phyloP scores from a whole-genome alignment of 1,140 invertebrate species.

The Thalassaphorura encarpata region DNA sequence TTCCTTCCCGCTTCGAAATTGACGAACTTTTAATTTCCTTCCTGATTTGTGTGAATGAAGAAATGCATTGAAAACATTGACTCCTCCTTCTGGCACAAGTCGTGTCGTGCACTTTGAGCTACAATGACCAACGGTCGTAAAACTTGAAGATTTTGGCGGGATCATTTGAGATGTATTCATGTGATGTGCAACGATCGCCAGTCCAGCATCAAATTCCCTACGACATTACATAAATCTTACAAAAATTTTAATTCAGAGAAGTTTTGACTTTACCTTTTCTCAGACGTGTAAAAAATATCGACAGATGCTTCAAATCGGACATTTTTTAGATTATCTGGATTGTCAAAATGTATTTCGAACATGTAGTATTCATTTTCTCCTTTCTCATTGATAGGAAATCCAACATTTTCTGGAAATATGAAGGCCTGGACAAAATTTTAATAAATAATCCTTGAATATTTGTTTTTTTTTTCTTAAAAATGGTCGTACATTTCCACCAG shows the following conservation, averaged over 20 bases:
- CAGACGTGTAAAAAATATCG: constrained; percentile 52
- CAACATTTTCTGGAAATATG: constrained; percentile 62
- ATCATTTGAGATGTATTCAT: background rate
- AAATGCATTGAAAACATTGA: constrained; percentile 66
- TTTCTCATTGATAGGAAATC: constrained; percentile 63
- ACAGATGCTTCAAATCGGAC: constrained; percentile 55
- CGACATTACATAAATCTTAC: background rate
- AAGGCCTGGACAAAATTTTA: background rate
- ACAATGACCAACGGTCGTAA: constrained; percentile 50
- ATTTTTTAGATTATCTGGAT: constrained; percentile 45
- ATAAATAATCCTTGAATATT: background rate
- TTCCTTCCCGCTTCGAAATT: constrained; percentile 64
- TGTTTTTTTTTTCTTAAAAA: background rate
- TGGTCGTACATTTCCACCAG: constrained; percentile 4
- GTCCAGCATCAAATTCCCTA: background rate
- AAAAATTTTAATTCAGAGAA: background rate
- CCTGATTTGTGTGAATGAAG: constrained; percentile 59
- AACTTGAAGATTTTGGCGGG: constrained; percentile 8
- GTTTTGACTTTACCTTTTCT: background rate
- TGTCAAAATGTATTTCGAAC: constrained; percentile 56
- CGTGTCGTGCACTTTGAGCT: constrained; percentile 53
- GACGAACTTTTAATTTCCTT: constrained; percentile 61
- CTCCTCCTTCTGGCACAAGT: constrained; percentile 57
- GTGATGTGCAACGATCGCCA: background rate
- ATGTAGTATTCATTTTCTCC: constrained; percentile 56